phyloP scores from a whole-genome alignment of 1,140 invertebrate species.

The Ectropis grisescens region DNA sequence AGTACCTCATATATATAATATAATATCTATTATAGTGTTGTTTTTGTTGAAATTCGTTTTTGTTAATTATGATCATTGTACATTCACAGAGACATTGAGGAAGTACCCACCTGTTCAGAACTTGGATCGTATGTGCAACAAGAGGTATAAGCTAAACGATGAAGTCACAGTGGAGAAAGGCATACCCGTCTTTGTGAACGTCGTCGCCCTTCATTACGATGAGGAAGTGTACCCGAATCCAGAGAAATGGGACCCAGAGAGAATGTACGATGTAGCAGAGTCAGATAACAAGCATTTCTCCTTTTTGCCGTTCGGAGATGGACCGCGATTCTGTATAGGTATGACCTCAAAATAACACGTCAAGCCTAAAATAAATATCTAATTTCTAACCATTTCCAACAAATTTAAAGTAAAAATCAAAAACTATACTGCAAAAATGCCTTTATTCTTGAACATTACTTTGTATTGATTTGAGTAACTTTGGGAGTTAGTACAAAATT shows the following conservation, averaged over 20 bases:
- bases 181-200: constrained; percentile 34
- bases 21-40: too few species aligned
- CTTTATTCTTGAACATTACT: too few species aligned
- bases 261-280: constrained; percentile 70
- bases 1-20: too few species aligned
- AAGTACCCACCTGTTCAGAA: constrained; percentile 71
- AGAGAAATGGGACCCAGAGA: constrained; percentile 75
- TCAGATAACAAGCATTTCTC: constrained; percentile 56
- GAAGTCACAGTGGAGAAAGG: constrained; percentile 44
- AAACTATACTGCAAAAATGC: too few species aligned
- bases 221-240: constrained; percentile 77
- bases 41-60: too few species aligned
- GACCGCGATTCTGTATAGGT: constrained; percentile 84
- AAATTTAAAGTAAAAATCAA: too few species aligned
- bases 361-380: too few species aligned
- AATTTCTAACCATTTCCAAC: too few species aligned
- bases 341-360: constrained; percentile 4
- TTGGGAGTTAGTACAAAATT: too few species aligned
- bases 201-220: constrained; percentile 61
- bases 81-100: constrained; percentile 72
- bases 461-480: too few species aligned
- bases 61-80: too few species aligned
- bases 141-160: constrained; percentile 63
- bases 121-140: constrained; percentile 65
- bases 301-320: constrained; percentile 84